phyloP scores from a whole-genome alignment of 2,113 vertebrate genomes.

The Aleadryas rufinucha region DNA sequence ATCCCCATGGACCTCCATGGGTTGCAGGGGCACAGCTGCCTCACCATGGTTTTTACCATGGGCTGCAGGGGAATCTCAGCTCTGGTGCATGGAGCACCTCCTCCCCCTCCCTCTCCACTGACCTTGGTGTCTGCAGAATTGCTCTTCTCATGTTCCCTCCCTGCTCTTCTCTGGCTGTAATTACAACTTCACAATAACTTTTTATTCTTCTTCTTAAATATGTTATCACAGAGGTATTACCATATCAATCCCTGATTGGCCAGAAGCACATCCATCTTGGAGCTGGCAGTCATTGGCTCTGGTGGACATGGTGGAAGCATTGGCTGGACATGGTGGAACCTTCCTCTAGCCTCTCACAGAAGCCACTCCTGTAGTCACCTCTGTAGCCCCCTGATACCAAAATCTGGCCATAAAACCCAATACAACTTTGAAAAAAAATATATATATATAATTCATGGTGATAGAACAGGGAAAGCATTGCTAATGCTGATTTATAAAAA shows the following conservation, averaged over 20 bases:
- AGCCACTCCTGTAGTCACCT: neutral
- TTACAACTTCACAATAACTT: too few species aligned
- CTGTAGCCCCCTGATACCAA: neutral
- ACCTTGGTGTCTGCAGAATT: neutral
- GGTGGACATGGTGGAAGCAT: neutral
- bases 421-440: neutral
- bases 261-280: neutral
- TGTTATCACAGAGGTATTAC: neutral
- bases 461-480: neutral
- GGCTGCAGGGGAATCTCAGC: neutral
- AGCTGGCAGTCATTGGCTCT: neutral
- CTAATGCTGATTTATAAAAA: neutral
- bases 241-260: neutral
- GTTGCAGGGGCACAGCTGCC: neutral
- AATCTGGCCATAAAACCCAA: neutral
- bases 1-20: too few species aligned
- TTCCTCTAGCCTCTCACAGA: neutral
- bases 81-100: neutral
- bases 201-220: neutral
- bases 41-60: rapidly evolving
- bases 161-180: neutral
- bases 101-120: neutral
- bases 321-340: neutral
- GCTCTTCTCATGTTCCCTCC: neutral
- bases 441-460: neutral